Evolutionary conservation across 2,888 invertebrate species (phyloP).

Genomic region (Dicyrtomina minuta): DNA sequence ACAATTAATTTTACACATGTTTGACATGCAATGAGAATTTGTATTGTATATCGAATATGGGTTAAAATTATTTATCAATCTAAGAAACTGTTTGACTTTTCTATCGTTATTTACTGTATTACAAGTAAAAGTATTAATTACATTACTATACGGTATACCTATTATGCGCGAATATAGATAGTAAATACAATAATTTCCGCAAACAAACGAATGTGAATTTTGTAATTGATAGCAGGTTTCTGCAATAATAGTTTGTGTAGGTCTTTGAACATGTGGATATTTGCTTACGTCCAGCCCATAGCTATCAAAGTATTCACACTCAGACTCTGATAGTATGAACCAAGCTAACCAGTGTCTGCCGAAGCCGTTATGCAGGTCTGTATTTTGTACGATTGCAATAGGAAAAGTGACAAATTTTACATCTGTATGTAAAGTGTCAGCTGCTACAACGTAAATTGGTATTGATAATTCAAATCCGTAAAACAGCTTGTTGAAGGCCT

Average conservation of each 20-base stretch:
- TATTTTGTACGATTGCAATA: not conserved
- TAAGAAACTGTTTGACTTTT: no score
- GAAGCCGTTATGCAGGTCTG: no score
- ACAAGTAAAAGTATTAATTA: no score
- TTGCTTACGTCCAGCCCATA: not conserved
- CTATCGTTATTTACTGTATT: no score
- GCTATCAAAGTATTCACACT: not conserved
- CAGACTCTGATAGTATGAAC: not conserved
- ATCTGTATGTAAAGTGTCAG: not conserved
- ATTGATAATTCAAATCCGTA: no score
- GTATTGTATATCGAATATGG: no score
- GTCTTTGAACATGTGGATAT: not conserved
- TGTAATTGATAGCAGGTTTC: not conserved
- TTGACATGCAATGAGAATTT: no score
- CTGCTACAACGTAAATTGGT: not conserved
- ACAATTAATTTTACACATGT: no score
- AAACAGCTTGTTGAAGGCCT: no score
- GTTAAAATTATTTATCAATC: no score
- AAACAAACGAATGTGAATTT: not conserved
- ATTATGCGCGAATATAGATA: not conserved
- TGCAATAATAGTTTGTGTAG: not conserved
- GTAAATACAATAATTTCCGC: not conserved
- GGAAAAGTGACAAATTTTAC: not conserved
- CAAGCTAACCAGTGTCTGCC: constrained; percentile 14
- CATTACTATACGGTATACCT: no score